Conservation (phyloP, 1,140 invertebrate genomes). For the Melipona quadrifasciata region DNA sequence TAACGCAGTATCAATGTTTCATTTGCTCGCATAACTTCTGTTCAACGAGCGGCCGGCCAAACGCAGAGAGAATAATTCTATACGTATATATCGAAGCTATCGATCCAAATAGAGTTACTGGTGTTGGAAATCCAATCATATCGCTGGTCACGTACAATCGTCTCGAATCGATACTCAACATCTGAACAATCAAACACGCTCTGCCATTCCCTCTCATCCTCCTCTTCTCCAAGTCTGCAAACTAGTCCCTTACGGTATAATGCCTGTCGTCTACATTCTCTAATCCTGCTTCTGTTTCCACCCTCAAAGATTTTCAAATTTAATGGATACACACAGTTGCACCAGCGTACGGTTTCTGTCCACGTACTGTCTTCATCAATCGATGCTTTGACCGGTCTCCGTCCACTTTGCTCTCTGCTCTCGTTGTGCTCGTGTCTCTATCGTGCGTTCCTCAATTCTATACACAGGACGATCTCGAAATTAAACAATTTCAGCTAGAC, state of each 20-base stretch:
- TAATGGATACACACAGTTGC: not conserved
- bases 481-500: too few species aligned
- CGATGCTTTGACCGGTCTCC: not conserved
- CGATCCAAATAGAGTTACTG: slow-evolving; percentile 61
- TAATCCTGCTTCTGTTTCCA: not conserved
- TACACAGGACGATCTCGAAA: not conserved
- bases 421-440: not conserved
- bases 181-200: slow-evolving; percentile 64
- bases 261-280: not conserved
- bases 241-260: slow-evolving; percentile 34
- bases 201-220: slow-evolving; percentile 42
- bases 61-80: slow-evolving; percentile 31
- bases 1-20: slow-evolving; percentile 18
- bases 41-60: not conserved
- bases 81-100: slow-evolving; percentile 37
- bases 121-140: slow-evolving; percentile 62
- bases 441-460: not conserved
- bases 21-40: slow-evolving; percentile 3
- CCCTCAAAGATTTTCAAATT: slow-evolving; percentile 25
- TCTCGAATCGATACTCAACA: slow-evolving; percentile 68
- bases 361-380: not conserved
- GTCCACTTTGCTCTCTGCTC: not conserved
- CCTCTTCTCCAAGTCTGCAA: slow-evolving; percentile 26
- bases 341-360: not conserved
- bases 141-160: slow-evolving; percentile 58